Conservation (phyloP, 2,113 vertebrate genomes). For the Poeciliopsis retropinna region DNA sequence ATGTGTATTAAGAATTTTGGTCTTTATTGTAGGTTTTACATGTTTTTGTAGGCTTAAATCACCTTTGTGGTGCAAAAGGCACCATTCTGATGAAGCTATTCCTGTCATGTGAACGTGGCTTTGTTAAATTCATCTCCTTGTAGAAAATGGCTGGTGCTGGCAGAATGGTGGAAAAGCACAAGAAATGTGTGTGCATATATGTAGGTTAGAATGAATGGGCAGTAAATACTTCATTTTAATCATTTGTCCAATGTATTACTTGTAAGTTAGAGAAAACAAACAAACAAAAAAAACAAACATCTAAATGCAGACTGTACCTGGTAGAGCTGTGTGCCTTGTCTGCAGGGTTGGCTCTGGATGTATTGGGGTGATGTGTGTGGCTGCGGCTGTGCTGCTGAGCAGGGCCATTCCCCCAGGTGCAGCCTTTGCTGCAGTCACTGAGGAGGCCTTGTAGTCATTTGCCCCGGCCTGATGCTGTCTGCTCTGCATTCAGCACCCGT, state of each 20-base stretch:
- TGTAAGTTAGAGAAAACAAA: not conserved
- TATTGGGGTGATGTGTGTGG: conserved; percentile 15
- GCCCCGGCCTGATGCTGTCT: conserved; percentile 67
- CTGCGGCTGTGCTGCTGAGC: conserved; percentile 37
- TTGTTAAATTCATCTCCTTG: too few relatives aligned
- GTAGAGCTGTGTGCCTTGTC: not conserved
- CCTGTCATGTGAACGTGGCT: too few relatives aligned
- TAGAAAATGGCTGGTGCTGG: not conserved
- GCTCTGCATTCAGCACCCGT: conserved; percentile 77
- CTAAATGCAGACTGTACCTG: not conserved
- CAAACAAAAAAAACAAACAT: too few relatives aligned
- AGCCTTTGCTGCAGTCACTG: conserved; percentile 74
- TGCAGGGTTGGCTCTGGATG: conserved; percentile 18
- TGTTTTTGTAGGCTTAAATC: too few relatives aligned
- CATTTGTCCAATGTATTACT: not conserved
- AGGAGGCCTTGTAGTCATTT: conserved; percentile 79
- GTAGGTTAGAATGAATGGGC: not conserved
- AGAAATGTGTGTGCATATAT: not conserved
- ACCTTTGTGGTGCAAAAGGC: too few relatives aligned
- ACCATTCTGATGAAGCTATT: too few relatives aligned
- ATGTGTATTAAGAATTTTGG: too few relatives aligned
- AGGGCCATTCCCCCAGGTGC: conserved; percentile 67
- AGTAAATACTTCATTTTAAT: not conserved
- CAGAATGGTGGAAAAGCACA: not conserved
- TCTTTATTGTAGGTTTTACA: too few relatives aligned